A percentile compares a stretch with the other conserved stretches of the same genome.
Evolutionary conservation across 2,113 vertebrate genomes (phyloP).

Genomic region (Malaclemys terrapin): DNA sequence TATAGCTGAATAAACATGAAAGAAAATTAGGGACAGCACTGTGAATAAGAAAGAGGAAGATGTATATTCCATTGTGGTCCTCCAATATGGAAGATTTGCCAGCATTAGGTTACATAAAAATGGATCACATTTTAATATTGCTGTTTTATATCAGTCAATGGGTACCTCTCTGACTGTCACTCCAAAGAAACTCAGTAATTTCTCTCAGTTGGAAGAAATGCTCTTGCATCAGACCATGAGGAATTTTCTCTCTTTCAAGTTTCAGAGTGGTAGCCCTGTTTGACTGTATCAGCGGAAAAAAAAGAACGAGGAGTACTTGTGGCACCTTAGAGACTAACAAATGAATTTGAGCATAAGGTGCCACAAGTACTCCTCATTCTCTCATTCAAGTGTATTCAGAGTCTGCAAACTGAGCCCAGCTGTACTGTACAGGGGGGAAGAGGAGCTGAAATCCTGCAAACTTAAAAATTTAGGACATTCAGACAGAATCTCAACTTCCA

Average conservation of each 20-base stretch:
- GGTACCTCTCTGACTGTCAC: not conserved
- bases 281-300: too few species aligned
- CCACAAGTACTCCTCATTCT: not conserved
- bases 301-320: too few species aligned
- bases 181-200: slow-evolving; percentile 3
- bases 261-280: not conserved
- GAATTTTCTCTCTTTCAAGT: slow-evolving; percentile 1
- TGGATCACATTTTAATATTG: not conserved
- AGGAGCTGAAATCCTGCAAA: not conserved
- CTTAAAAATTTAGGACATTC: not conserved
- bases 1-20: not conserved
- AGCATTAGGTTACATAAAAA: not conserved
- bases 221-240: not conserved
- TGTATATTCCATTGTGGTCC: not conserved
- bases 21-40: not conserved
- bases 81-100: not conserved
- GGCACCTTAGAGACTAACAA: too few species aligned
- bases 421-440: not conserved
- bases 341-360: too few species aligned
- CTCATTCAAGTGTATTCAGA: slow-evolving; percentile 7
- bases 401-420: not conserved
- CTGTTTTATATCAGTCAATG: not conserved
- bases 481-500: not conserved
- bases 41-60: not conserved
- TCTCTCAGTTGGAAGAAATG: not conserved